Conservation (phyloP, 2,888 invertebrate species). For the Ochropleura leucogaster region DNA sequence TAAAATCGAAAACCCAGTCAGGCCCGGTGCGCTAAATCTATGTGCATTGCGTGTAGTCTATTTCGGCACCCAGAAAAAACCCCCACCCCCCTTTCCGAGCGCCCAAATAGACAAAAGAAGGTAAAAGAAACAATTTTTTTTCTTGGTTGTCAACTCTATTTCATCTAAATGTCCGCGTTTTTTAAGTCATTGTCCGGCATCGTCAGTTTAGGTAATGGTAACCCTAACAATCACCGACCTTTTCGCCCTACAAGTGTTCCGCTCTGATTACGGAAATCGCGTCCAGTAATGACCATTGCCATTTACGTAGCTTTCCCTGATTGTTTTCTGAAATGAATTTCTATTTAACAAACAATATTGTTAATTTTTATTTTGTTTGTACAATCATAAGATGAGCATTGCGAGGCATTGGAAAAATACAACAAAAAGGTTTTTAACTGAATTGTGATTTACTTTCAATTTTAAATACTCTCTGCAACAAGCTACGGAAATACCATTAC, state of each 20-base stretch:
- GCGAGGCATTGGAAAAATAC: background rate
- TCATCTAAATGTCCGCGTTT: background rate
- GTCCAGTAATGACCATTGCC: slow-evolving; percentile 20
- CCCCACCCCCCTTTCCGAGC: too few relatives aligned
- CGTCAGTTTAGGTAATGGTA: background rate
- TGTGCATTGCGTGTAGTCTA: too few relatives aligned
- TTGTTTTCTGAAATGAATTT: slow-evolving; percentile 2
- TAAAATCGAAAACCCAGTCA: too few relatives aligned
- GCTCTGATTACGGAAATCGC: slow-evolving; percentile 50
- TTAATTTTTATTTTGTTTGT: background rate
- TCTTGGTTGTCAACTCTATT: too few relatives aligned
- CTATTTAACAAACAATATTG: background rate
- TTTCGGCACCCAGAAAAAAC: too few relatives aligned
- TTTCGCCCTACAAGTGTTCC: slow-evolving; percentile 42
- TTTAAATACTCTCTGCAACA: slow-evolving; percentile 14
- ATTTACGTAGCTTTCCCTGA: slow-evolving; percentile 15
- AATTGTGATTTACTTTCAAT: background rate
- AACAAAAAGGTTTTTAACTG: background rate
- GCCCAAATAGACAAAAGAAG: too few relatives aligned
- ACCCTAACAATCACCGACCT: slow-evolving; percentile 21
- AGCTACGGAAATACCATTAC: slow-evolving; percentile 29
- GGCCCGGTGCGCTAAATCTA: too few relatives aligned
- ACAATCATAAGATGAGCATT: background rate
- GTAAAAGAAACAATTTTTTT: too few relatives aligned
- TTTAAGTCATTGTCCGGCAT: background rate